A percentile compares a stretch with the other conserved stretches of the same genome.
These are phyloP conservation scores for Camponotus fellah DNA, from an alignment of 2,888 invertebrate species.

Conservation along the genomic window DNA sequence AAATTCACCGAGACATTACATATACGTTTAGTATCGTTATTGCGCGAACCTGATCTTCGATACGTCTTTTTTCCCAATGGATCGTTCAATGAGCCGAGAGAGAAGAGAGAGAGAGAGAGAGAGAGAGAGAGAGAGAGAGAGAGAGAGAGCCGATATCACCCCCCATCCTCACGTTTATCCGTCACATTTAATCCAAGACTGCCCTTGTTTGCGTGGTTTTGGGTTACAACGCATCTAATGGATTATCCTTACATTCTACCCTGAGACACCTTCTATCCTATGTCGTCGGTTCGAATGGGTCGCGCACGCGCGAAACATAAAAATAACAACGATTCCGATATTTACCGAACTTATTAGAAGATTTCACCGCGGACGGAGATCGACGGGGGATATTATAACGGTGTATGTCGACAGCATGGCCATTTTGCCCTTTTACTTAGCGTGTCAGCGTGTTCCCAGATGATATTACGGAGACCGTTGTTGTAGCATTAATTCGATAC, in stretches of 20 bases:
- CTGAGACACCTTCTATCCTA: slow-evolving; percentile 69
- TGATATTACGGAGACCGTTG: slow-evolving; percentile 28
- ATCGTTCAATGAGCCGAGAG: slow-evolving; percentile 41
- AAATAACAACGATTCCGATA: slow-evolving; percentile 81
- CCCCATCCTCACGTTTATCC: slow-evolving; percentile 63
- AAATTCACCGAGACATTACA: slow-evolving; percentile 23
- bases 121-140: neutral
- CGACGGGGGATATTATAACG: slow-evolving; percentile 24
- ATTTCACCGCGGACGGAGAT: slow-evolving; percentile 67
- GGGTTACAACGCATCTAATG: slow-evolving; percentile 84
- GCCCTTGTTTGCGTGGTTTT: slow-evolving; percentile 85
- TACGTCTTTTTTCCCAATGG: slow-evolving; percentile 58
- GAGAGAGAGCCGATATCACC: slow-evolving; percentile 6
- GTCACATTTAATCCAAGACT: slow-evolving; percentile 83
- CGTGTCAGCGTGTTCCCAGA: slow-evolving; percentile 34
- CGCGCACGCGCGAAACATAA: slow-evolving; percentile 74
- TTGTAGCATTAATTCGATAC: slow-evolving; percentile 27
- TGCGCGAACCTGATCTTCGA: slow-evolving; percentile 71
- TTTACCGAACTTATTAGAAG: slow-evolving; percentile 83
- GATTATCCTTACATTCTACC: slow-evolving; percentile 83
- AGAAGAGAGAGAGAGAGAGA: neutral
- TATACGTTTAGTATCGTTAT: slow-evolving; percentile 44
- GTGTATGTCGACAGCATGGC: slow-evolving; percentile 4
- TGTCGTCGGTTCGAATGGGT: slow-evolving; percentile 69
- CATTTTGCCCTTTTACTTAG: slow-evolving; percentile 43